Evolutionary conservation across 2,797 vertebrate species (phyloP), one percentile per base, ranked within the genome.

Genomic region (Bufotes viridis): DNA sequence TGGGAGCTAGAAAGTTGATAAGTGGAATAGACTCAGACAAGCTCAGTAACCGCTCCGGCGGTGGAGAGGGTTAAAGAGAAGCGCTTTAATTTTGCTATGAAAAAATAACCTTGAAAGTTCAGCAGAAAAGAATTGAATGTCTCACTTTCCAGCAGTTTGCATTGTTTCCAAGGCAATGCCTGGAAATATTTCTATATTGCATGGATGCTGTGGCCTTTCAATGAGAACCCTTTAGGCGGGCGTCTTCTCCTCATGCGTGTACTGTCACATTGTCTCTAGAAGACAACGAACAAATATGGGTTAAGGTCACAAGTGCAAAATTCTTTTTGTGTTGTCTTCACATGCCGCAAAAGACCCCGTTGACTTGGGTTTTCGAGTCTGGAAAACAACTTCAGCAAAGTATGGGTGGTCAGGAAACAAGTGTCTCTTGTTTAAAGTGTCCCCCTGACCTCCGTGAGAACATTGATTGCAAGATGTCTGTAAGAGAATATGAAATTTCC

Each of bases 91-190:
- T 81, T 63, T 67, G 18, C 14, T 10, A 12, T 72, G 42, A n/a
- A 53, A 72, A 72, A 78, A 42, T 67, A 60, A 87, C 69, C 82
- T 63, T 81, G 63, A 87, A n/a, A 86, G 85, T 84, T 76, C 79
- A 78, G 34, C 89, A 85, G 81, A 83, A 90, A 82, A 87, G 75
- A 63, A 88, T 88, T 86, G 88, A 78, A 15, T 53, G 85, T 89
- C 87, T 60, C 42, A 55, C 63, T 17, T 78, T 26, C 42, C 26
- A 42, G 82, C 57, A 15, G 15, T 53, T 29, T 26, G 29, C 60
- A 10, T 65, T 20, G 82, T 78, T 67, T 18, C 72, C 29, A 22
- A 55, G 67, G 5, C 5, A 5, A 89, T 51, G 6, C n/a, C 7
- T 61, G 79, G 34, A 75, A 81, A 82, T 82, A 75, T 1, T 15